Conservation (phyloP, 1,140 invertebrate species). For the Drosophila murphyi region DNA sequence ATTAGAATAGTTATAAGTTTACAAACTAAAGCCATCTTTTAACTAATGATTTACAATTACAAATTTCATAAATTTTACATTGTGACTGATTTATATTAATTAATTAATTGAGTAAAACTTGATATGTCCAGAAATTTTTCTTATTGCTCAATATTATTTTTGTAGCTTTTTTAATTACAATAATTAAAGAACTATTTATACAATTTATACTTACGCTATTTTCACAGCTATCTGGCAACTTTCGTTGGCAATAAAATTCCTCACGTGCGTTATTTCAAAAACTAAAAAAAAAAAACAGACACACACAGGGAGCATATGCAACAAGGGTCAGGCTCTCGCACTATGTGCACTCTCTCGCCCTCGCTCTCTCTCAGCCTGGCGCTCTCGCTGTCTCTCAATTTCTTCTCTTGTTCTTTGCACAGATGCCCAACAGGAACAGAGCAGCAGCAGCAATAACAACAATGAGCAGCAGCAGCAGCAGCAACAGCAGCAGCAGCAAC, state of each 20-base stretch:
- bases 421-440: conserved; percentile 47
- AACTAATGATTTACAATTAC: too few relatives aligned
- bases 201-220: neutral
- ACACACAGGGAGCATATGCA: conserved; percentile 49
- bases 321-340: conserved; percentile 43
- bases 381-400: conserved; percentile 6
- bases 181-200: too few relatives aligned
- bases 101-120: too few relatives aligned
- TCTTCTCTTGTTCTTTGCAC: conserved; percentile 20
- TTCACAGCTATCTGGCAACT: conserved; percentile 45
- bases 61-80: too few relatives aligned
- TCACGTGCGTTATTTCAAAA: conserved; percentile 54
- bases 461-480: conserved; percentile 18
- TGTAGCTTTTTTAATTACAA: too few relatives aligned
- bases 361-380: conserved; percentile 14
- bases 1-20: too few relatives aligned
- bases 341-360: neutral
- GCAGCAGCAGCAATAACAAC: conserved; percentile 16
- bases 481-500: conserved; percentile 15
- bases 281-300: conserved; percentile 15
- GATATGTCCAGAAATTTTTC: too few relatives aligned
- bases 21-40: too few relatives aligned
- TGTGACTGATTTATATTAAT: too few relatives aligned
- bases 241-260: conserved; percentile 13
- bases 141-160: too few relatives aligned